These are phyloP conservation scores for Monochamus alternatus DNA, from an alignment of 2,888 invertebrate species.

Conservation along the genomic window DNA sequence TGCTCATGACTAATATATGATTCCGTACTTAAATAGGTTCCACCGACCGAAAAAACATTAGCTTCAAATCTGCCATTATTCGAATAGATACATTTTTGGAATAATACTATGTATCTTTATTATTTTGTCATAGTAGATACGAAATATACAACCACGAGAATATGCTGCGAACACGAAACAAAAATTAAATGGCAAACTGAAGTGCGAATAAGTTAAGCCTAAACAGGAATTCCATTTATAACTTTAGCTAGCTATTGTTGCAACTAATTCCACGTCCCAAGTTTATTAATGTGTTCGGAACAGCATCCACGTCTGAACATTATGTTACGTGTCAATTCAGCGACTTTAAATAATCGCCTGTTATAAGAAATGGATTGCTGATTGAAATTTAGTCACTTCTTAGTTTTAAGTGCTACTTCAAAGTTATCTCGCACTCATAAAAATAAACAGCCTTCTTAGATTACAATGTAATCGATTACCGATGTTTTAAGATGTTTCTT, in stretches of 20 bases:
- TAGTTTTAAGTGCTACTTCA: slow-evolving; percentile 39
- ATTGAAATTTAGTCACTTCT: slow-evolving; percentile 39
- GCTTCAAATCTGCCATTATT: too few relatives aligned
- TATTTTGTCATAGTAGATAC: background rate
- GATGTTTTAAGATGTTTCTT: slow-evolving; percentile 22
- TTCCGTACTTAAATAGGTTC: too few relatives aligned
- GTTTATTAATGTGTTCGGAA: slow-evolving; percentile 38
- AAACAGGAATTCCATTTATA: slow-evolving; percentile 34
- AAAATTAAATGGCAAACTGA: slow-evolving; percentile 17
- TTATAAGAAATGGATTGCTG: background rate
- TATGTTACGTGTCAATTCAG: slow-evolving; percentile 43
- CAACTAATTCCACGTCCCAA: slow-evolving; percentile 41
- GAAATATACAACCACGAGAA: background rate
- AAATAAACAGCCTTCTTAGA: slow-evolving; percentile 31
- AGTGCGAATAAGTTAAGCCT: background rate
- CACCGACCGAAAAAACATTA: too few relatives aligned
- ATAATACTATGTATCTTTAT: too few relatives aligned
- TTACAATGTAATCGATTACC: slow-evolving; percentile 35
- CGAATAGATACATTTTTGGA: too few relatives aligned
- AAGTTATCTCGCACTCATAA: slow-evolving; percentile 36
- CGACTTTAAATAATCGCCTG: slow-evolving; percentile 34
- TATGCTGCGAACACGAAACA: background rate
- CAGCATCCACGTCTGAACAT: slow-evolving; percentile 27
- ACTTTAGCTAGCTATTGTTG: slow-evolving; percentile 36
- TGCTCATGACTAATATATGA: too few relatives aligned